Base-by-base conservation (phyloP, 2,113 vertebrate genomes). In the Phaetusa simplex region DNA sequence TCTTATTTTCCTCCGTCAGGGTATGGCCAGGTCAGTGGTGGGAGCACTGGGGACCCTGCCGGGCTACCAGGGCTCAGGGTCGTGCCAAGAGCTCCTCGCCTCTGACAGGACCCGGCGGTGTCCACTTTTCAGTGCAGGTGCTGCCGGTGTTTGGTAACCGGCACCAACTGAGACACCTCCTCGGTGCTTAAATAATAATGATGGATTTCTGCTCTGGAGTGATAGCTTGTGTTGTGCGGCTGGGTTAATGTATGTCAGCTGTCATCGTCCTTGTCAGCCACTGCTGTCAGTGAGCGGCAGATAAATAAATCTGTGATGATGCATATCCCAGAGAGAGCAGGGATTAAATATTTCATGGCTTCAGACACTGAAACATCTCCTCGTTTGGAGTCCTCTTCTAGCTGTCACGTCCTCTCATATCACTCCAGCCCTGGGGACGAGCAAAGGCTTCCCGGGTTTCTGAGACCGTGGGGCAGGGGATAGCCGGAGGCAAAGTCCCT, bases 201-300 rank as follows among this genome's bases (percentile, higher is more conserved):
- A 91, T 94, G 89, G 86, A 93, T 95, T 82, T 93, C 45, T 97
- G 91, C 86, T 82, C 20, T 32, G 67, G 69, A 94, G 71, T 26
- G 96, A 92, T 65, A 69, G 86, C 93, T 87, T 11, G 81, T 87
- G 93, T 23, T n/a, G 79, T 11, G 11, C 2, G 9, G 83, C 90
- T 72, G 88, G 92, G 96, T 85, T 91, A 95, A 94, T 91, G 89
- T 56, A 89, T 95, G 96, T 96, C 94, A 95, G 94, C 93, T 95
- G 96, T 93, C 96, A 97, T n/a, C 5, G 2, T 70, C 92, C 90
- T 43, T 96, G 93, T 95, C 97, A 97, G 91, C 81, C 1, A 6
- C 91, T 52, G 86, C 94, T 93, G 95, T 32, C 94, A 86, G 81
- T 7, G 67, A 94, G 91, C 65, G 7, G 88, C 86, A 93, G 86